A percentile compares a stretch with the other conserved stretches of the same genome.
Conservation (phyloP, 2,113 vertebrate genomes). For the Myrmecobius fasciatus region DNA sequence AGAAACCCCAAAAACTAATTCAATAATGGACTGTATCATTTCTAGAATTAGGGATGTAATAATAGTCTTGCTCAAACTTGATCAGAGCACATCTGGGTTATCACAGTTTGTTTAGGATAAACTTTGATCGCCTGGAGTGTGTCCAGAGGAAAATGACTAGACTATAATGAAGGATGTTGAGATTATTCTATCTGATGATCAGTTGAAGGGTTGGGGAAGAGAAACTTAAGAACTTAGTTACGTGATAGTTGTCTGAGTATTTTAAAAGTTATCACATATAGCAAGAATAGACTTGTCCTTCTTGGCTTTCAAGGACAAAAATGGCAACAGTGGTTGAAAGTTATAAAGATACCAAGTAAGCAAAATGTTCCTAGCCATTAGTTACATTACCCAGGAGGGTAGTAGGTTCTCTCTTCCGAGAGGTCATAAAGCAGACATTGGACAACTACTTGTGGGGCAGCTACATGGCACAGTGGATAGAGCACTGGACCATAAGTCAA, state of each 20-base stretch:
- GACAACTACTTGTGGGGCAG: not conserved
- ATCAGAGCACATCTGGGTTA: not conserved
- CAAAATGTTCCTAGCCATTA: not conserved
- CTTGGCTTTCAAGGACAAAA: not conserved
- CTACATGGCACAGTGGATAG: too few relatives aligned
- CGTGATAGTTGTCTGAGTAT: not conserved
- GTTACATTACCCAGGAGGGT: not conserved
- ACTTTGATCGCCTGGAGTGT: not conserved
- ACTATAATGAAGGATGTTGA: not conserved
- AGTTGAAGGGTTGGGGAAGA: not conserved
- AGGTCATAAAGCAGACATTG: not conserved
- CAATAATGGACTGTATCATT: not conserved
- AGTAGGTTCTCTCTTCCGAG: not conserved
- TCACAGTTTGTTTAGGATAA: not conserved
- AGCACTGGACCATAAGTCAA: too few relatives aligned
- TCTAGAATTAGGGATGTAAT: not conserved
- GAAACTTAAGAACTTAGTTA: not conserved
- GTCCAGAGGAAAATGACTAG: not conserved
- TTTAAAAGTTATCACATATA: not conserved
- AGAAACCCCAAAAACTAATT: not conserved
- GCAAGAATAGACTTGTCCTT: not conserved
- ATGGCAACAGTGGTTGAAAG: not conserved
- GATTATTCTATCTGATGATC: not conserved
- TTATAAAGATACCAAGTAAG: not conserved
- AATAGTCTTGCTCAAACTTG: not conserved